Evolutionary conservation across 2,113 vertebrate species (phyloP), one percentile per base, ranked within the genome.

Genomic region (Microcebus jonahi): DNA sequence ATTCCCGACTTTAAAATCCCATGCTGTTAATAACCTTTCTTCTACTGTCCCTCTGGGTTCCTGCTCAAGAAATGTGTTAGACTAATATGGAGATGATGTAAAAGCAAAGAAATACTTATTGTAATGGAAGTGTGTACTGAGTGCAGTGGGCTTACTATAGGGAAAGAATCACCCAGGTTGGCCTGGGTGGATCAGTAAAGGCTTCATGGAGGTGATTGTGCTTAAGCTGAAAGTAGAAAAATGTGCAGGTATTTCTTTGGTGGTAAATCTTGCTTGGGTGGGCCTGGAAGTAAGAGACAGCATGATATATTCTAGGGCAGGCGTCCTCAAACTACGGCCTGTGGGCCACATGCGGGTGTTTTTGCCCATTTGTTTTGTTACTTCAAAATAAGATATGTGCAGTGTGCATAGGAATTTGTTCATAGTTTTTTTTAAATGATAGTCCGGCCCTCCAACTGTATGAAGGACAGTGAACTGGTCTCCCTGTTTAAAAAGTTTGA

Each of bases 181-280:
- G 11, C 14, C 31, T 77, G 59, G 15, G 12, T 34, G 8, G 70
- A 8, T 87, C 70, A 55, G 34, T 27, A 27, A 90, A 94, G 23
- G 36, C 34, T 92, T 96, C 10, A 5, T 68, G 68, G 68, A 96
- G 68, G 84, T 88, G 23, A 34, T 57, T 65, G 45, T 85, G 20
- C 34, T 45, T 82, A 93, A 91, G 53, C 34, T 73, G 20, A 88
- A 92, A 80, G 68, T 68, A 73, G 81, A 65, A 91, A 80, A 95
- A 31, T 39, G 39, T 85, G 42, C 70, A 70, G 31, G 29, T 65
- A n/a, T 92, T 93, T 88, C 34, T 65, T 86, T 80, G 55, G 34
- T 95, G 39, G 61, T 97, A 86, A 45, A 34, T 61, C 29, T 82
- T 94, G 59, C 42, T 90, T 94, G 59, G 15, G 25, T 95, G 71